These are phyloP conservation scores for Numida meleagris DNA, from an alignment of 2,113 vertebrate species.

Conservation along the genomic window DNA sequence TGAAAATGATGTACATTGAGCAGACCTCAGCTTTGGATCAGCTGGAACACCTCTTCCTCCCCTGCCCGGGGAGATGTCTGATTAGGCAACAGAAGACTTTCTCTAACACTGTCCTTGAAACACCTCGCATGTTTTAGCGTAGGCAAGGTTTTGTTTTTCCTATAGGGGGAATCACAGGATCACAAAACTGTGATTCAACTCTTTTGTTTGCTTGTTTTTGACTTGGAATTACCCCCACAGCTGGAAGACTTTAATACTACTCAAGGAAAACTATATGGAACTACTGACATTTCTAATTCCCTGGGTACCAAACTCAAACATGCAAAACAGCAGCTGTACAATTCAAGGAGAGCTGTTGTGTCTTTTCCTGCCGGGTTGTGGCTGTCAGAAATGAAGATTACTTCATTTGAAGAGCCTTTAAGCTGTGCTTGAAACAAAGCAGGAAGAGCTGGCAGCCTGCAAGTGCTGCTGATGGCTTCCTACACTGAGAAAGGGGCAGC, in stretches of 20 bases:
- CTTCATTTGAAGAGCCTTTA: background rate
- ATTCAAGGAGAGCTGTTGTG: background rate
- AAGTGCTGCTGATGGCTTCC: background rate
- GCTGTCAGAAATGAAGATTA: background rate
- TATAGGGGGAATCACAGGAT: background rate
- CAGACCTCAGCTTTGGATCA: background rate
- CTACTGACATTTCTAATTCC: slow-evolving; percentile 25
- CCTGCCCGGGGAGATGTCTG: background rate
- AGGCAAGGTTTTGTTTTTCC: background rate
- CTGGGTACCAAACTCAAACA: background rate
- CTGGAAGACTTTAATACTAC: background rate
- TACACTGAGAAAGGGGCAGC: background rate
- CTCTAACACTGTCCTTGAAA: background rate
- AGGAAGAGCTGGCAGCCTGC: background rate
- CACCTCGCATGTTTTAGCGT: background rate
- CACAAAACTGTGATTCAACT: slow-evolving; percentile 13
- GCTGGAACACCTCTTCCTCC: background rate
- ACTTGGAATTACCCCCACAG: slow-evolving; percentile 21
- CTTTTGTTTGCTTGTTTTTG: background rate
- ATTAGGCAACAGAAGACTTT: background rate
- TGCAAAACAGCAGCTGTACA: background rate
- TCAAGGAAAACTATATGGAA: slow-evolving; percentile 4
- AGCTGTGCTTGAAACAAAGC: background rate
- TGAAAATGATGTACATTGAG: background rate
- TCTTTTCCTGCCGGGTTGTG: background rate